A percentile compares a stretch with the other conserved stretches of the same genome.
Conservation (phyloP, 2,797 vertebrate species). For the Hippocampus kuda region DNA sequence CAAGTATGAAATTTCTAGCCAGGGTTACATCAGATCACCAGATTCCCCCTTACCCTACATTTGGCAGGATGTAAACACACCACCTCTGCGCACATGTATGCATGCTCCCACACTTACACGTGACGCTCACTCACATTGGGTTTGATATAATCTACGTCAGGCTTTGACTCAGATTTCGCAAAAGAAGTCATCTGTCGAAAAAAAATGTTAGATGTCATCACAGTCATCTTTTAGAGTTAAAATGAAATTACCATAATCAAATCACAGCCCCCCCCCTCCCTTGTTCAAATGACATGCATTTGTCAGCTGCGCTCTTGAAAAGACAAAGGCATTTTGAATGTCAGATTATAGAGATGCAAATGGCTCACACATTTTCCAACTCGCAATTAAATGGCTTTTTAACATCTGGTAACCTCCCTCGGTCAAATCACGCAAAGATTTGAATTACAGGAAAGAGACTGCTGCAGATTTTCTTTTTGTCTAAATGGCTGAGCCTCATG, state of each 20-base stretch:
- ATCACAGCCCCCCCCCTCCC: slow-evolving; percentile 18
- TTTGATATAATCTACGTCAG: neutral
- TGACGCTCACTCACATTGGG: neutral
- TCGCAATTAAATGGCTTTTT: slow-evolving; percentile 39
- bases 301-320: slow-evolving; percentile 21
- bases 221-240: slow-evolving; percentile 32
- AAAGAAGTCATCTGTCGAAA: slow-evolving; percentile 1
- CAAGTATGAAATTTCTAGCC: slow-evolving; percentile 33
- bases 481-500: slow-evolving; percentile 17
- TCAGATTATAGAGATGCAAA: slow-evolving; percentile 47
- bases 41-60: slow-evolving; percentile 35
- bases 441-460: slow-evolving; percentile 41
- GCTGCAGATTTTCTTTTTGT: slow-evolving; percentile 24
- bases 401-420: slow-evolving; percentile 51
- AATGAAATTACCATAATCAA: slow-evolving; percentile 52
- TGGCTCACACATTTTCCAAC: slow-evolving; percentile 33
- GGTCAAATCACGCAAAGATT: slow-evolving; percentile 38
- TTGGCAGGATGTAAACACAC: slow-evolving; percentile 22
- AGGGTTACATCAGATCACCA: slow-evolving; percentile 23
- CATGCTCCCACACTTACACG: slow-evolving; percentile 27
- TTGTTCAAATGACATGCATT: slow-evolving; percentile 20
- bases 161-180: neutral
- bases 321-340: slow-evolving; percentile 42
- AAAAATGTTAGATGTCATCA: slow-evolving; percentile 43
- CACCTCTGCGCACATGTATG: slow-evolving; percentile 10